A percentile compares a stretch with the other conserved stretches of the same genome.
Conservation (phyloP, 2,888 invertebrate genomes). For the Onthophagus sagittarius region DNA sequence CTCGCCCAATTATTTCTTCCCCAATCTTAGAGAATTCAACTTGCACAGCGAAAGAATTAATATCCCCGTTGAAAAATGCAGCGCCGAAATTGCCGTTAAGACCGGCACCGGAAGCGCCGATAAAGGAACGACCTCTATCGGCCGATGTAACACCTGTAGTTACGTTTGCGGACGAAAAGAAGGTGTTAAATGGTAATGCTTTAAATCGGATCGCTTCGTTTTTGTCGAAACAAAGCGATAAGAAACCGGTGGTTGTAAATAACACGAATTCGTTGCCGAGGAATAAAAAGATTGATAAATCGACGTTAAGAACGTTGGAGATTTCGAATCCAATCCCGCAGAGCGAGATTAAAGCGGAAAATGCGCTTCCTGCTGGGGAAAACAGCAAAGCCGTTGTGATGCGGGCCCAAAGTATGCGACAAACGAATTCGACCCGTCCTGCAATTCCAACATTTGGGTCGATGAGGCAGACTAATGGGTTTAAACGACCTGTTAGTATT, state of each 20-base stretch:
- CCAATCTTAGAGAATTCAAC: conserved; percentile 80
- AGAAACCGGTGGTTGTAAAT: conserved; percentile 46
- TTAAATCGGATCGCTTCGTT: conserved; percentile 75
- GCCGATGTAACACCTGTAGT: conserved; percentile 47
- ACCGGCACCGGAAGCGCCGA: conserved; percentile 56
- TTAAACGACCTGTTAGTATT: conserved; percentile 71
- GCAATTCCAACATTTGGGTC: conserved; percentile 76
- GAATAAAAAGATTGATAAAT: conserved; percentile 66
- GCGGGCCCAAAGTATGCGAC: conserved; percentile 80
- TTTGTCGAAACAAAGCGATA: conserved; percentile 56
- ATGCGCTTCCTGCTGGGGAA: conserved; percentile 57
- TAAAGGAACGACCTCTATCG: conserved; percentile 50
- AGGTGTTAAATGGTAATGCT: conserved; percentile 54
- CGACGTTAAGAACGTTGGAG: conserved; percentile 67
- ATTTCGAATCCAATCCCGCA: conserved; percentile 82
- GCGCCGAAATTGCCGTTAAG: conserved; percentile 56
- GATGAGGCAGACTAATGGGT: conserved; percentile 67
- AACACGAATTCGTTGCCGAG: conserved; percentile 58
- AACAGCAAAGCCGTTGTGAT: conserved; percentile 61
- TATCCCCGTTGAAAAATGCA: conserved; percentile 59
- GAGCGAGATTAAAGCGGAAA: conserved; percentile 59
- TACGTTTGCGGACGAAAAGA: conserved; percentile 36
- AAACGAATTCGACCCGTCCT: conserved; percentile 55
- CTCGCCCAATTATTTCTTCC: conserved; percentile 74
- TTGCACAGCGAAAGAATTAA: conserved; percentile 70